phyloP scores from a whole-genome alignment of 2,113 vertebrate genomes.

The Brevimyrus niger region DNA sequence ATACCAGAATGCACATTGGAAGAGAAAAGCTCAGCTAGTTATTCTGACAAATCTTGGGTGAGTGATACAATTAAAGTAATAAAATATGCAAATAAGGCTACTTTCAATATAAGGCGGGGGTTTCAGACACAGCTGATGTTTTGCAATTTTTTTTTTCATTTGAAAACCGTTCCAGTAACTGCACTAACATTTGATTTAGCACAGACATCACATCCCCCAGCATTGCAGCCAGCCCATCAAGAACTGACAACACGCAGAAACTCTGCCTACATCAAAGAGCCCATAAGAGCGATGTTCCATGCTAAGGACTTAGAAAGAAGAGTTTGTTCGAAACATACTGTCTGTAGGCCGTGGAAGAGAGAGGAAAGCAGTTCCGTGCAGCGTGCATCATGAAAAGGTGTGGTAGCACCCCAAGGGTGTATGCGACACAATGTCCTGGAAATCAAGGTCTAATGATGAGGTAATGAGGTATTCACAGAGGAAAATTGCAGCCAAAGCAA shows the following conservation, averaged over 20 bases:
- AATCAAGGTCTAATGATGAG: slow-evolving; percentile 11
- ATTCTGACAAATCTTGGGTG: neutral
- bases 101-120: neutral
- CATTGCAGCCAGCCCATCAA: neutral
- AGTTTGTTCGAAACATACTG: neutral
- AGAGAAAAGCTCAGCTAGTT: neutral
- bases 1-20: neutral
- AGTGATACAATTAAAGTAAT: neutral
- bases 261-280: neutral
- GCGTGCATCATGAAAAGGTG: neutral
- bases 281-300: neutral
- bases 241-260: neutral
- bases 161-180: neutral
- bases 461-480: slow-evolving; percentile 20
- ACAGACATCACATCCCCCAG: neutral
- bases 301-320: neutral
- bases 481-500: slow-evolving; percentile 3
- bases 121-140: neutral
- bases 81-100: neutral
- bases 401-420: neutral
- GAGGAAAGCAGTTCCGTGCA: neutral
- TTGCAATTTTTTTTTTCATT: neutral
- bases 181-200: neutral
- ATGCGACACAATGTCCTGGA: neutral
- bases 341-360: neutral